A percentile compares a stretch with the other conserved stretches of the same genome.
phyloP scores from a whole-genome alignment of 2,797 vertebrate species.

The Acipenser oxyrinchus region DNA sequence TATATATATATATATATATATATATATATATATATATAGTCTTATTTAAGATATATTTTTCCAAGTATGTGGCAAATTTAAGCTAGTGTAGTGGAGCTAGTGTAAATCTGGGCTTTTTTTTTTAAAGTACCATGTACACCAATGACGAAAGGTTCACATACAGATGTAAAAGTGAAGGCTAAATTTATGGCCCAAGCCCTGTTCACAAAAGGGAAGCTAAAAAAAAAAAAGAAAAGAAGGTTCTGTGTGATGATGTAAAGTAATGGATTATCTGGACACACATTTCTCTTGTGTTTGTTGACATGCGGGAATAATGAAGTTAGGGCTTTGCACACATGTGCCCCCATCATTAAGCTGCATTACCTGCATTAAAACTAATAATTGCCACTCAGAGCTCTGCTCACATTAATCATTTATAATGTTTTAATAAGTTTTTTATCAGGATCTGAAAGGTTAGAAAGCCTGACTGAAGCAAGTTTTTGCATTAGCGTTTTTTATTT shows the following conservation, averaged over 20 bases:
- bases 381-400: conserved; percentile 81
- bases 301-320: conserved; percentile 79
- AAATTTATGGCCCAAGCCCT: conserved; percentile 66
- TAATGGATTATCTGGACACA: conserved; percentile 67
- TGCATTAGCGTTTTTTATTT: conserved; percentile 49
- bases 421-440: conserved; percentile 93
- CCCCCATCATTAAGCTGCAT: conserved; percentile 82
- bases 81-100: too few species aligned
- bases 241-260: conserved; percentile 49
- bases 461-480: conserved; percentile 56
- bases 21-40: too few species aligned
- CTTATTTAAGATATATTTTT: too few species aligned
- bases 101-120: too few species aligned
- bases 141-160: conserved; percentile 13
- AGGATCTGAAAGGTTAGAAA: conserved; percentile 74
- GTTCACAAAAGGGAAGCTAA: conserved; percentile 52
- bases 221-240: neutral
- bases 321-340: conserved; percentile 77
- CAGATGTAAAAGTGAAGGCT: conserved; percentile 49
- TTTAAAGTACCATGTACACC: too few species aligned
- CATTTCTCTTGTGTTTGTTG: conserved; percentile 76
- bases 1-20: too few species aligned
- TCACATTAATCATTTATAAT: conserved; percentile 89
- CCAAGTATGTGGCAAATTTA: too few species aligned
- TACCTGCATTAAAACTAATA: conserved; percentile 91